phyloP scores from a whole-genome alignment of 2,113 vertebrate species.

The Oreochromis aureus region DNA sequence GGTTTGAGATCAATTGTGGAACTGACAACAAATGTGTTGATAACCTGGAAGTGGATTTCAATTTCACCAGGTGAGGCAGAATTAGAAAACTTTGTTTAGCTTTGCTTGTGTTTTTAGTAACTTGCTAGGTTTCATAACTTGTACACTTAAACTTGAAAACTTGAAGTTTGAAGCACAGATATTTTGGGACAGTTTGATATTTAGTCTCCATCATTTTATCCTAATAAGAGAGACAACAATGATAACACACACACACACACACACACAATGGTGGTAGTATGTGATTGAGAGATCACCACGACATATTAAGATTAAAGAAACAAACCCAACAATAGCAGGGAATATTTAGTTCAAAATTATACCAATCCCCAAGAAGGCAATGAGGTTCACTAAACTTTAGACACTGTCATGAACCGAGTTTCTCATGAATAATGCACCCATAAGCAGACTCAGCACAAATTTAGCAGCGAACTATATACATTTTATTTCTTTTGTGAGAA shows the following conservation, averaged over 20 bases:
- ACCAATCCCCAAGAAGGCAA: neutral
- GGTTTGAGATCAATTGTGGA: conserved; percentile 83
- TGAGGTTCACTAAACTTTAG: neutral
- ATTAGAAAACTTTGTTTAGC: neutral
- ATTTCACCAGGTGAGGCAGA: conserved; percentile 65
- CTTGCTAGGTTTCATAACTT: neutral
- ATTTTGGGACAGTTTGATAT: neutral
- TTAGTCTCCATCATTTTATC: accelerated
- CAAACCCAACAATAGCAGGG: neutral
- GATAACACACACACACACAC: accelerated
- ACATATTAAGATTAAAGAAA: neutral
- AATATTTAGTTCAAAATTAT: neutral
- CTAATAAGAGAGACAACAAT: neutral
- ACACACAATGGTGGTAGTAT: neutral
- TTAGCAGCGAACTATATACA: accelerated
- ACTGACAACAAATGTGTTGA: conserved; percentile 73
- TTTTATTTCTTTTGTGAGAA: neutral
- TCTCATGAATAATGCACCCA: neutral
- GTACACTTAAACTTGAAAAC: neutral
- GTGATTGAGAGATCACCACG: accelerated
- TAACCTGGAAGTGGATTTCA: conserved; percentile 72
- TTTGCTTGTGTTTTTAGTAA: neutral
- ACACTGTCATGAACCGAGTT: accelerated
- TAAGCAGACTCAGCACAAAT: neutral
- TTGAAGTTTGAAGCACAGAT: neutral